Evolutionary conservation across 1,140 invertebrate genomes (phyloP).

Genomic region (Apocrypta bakeri): DNA sequence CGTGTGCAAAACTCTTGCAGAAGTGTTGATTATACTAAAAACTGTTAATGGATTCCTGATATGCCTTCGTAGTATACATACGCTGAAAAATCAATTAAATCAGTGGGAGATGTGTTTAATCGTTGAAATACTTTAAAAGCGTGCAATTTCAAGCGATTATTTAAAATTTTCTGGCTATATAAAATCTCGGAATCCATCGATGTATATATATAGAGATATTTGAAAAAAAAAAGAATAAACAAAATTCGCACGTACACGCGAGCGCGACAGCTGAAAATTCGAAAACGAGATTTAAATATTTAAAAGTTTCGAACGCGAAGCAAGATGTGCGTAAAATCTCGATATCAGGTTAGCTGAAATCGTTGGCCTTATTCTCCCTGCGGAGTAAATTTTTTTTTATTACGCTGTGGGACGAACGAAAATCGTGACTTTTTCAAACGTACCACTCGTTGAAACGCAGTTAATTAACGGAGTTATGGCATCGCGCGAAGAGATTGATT

Average conservation of each 20-base stretch:
- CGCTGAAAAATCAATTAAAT: neutral
- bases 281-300: neutral
- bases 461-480: no score
- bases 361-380: neutral
- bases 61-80: no score
- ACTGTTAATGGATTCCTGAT: neutral
- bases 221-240: neutral
- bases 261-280: neutral
- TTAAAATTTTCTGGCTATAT: neutral
- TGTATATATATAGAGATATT: neutral
- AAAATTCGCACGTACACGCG: no score
- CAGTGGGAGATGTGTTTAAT: neutral
- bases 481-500: no score
- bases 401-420: neutral
- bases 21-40: no score
- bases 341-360: slow-evolving; percentile 1
- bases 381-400: neutral
- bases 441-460: no score
- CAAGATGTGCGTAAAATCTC: neutral
- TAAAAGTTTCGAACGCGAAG: neutral
- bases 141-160: neutral
- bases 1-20: no score
- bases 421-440: neutral
- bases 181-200: neutral
- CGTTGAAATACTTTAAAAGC: neutral